Base-by-base conservation (phyloP, 1,140 invertebrate genomes). In the Panagrolaimus sp. region DNA sequence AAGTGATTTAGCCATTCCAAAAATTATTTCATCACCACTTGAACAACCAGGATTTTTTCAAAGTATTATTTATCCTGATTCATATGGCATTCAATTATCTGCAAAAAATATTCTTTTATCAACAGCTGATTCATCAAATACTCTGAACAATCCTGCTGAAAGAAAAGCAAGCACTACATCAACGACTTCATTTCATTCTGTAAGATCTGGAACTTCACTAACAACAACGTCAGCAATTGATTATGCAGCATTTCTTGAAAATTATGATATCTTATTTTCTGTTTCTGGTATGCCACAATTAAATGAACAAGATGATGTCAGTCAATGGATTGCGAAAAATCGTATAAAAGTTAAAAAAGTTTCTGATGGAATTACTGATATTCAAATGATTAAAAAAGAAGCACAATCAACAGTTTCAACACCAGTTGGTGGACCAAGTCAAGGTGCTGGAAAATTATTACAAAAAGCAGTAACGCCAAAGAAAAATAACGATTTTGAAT, bases 121-220 rank as follows among this genome's bases (percentile, higher is more conserved):
- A 0, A 57, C 51, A 27, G 20, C 51, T 20, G 20, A 20, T 11
- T 27, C 51, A 51, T 16, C 25, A 9, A 9, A 11, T 5, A 57
- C n/a, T n/a, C 2, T 9, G 20, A 23, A 23, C n/a, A n/a, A n/a
- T n/a, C n/a, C n/a, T 23, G 51, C 1, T 27, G 11, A 13, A 25
- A 27, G 27, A 20, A 27, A 25, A 2, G 20, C 11, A 1, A 57
- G 51, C 20, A 20, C 20, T 11, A 57, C 51, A 20, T 57, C 51
- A n/a, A 27, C 20, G 4, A 27, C 51, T 2, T 77, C 75, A 9
- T 77, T 77, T 47, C 73, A 77, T 67, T 77, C 75, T 16, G 75
- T 76, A 14, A 13, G 14, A 13, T 25, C 20, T 27, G 51, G 13
- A 57, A 25, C 31, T 23, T 23, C 20, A 9, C 20, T 31, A 5